Evolutionary conservation across 2,797 vertebrate genomes (phyloP).

Genomic region (Mergus octosetaceus): DNA sequence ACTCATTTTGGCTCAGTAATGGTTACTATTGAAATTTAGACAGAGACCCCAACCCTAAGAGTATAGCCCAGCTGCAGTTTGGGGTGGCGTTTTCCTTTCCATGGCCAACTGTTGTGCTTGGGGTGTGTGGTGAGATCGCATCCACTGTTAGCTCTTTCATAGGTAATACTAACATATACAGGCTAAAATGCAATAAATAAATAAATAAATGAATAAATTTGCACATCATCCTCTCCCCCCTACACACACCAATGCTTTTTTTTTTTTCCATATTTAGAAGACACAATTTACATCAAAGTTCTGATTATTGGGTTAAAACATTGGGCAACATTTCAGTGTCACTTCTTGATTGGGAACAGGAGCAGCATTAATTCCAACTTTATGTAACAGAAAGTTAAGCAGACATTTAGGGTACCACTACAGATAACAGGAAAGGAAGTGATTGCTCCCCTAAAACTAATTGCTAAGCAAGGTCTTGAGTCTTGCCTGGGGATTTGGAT

Average conservation of each 20-base stretch:
- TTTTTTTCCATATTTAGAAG: not conserved
- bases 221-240: accelerated
- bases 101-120: not conserved
- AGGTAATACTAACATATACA: not conserved
- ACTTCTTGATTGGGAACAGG: not conserved
- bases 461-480: not conserved
- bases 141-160: not conserved
- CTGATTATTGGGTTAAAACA: not conserved
- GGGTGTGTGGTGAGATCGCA: not conserved
- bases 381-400: not conserved
- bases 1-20: not conserved
- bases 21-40: not conserved
- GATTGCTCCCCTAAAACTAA: not conserved
- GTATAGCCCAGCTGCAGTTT: accelerated
- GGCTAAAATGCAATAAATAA: not conserved
- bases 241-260: accelerated
- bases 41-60: not conserved
- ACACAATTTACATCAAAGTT: not conserved
- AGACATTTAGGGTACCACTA: not conserved
- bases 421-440: not conserved
- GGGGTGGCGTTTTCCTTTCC: not conserved
- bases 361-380: not conserved
- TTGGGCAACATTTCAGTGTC: not conserved
- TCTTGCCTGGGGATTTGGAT: not conserved
- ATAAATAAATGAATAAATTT: not conserved